Base-by-base conservation (phyloP, 2,888 invertebrate species). In the Xestia rhomboidea region DNA sequence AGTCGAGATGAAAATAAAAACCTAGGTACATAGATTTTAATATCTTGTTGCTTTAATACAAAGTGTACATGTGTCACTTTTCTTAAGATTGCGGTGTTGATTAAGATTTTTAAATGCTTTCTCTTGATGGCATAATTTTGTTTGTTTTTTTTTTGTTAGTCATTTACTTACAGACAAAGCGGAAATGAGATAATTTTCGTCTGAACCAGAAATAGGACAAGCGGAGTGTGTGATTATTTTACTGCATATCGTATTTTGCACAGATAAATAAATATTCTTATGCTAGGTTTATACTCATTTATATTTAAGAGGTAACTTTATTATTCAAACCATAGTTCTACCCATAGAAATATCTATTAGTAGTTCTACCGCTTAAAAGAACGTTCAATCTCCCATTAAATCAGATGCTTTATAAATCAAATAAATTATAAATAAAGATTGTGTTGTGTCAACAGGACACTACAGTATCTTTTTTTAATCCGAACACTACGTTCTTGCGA, bases 381-480 rank as follows among this genome's bases (percentile, higher is more conserved):
- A 24, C 27, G 8, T 24, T 51, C 30, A 54, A 30, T 51, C 44
- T 44, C 44, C 21, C 1, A 67, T 34, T 63, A 41, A 38, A 41
- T 64, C 46, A 41, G 27, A 72, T 57, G n/a, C 21, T 38, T 18
- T 3, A 73, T 27, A 73, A 73, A 70, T 69, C 44, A 73, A 68
- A 84, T 74, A 71, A 76, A 71, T 62, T 54, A 70, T 67, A 63
- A 81, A 62, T n/a, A 73, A 76, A 68, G 27, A 84, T 77, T 57
- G n/a, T 74, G 81, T 76, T 76, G 6, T 73, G 44, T 76, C 72
- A 76, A 84, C 49, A 68, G 57, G n/a, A 57, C 54, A 72, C 54
- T 62, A 62, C 69, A 30, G 62, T 77, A 18, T 68, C 64, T 77
- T 80, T 84, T 83, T 83, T 74, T 68, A 62, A 71, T 54, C 64